Percentiles rank a stretch among this genome's conserved stretches.
Evolutionary conservation across 2,888 invertebrate species (phyloP).

Genomic region (Lycaena phlaeas): DNA sequence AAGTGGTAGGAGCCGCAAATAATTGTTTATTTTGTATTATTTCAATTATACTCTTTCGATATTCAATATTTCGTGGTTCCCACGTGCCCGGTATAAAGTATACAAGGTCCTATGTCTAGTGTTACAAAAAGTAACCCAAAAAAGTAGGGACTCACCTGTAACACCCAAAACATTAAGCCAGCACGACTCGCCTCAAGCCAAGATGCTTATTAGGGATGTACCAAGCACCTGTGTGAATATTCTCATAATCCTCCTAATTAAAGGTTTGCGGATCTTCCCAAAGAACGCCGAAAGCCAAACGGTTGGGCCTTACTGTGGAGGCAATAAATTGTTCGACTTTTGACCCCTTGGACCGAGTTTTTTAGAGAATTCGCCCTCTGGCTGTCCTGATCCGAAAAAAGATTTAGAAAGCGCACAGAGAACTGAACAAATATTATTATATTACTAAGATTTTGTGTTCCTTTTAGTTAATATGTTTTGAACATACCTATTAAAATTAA

Average conservation of each 20-base stretch:
- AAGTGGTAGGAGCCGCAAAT: too few relatives aligned
- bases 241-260: conserved; percentile 71
- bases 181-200: conserved; percentile 66
- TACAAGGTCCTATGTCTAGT: too few relatives aligned
- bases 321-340: conserved; percentile 73
- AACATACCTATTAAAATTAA: conserved; percentile 2
- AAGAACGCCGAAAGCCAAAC: conserved; percentile 55
- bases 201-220: conserved; percentile 65
- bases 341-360: conserved; percentile 55
- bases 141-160: conserved; percentile 43
- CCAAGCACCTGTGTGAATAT: conserved; percentile 71
- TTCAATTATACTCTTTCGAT: neutral
- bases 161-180: conserved; percentile 58
- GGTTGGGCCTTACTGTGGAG: conserved; percentile 60
- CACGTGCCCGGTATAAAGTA: neutral
- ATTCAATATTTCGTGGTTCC: neutral
- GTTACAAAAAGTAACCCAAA: conserved; percentile 8
- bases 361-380: conserved; percentile 62
- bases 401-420: conserved; percentile 40
- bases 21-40: too few relatives aligned
- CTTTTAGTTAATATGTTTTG: conserved; percentile 13
- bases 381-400: conserved; percentile 39
- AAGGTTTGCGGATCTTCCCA: conserved; percentile 69
- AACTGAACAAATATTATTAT: conserved; percentile 9
- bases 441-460: neutral